Conservation (phyloP, 1,140 invertebrate genomes). For the Plectrocnemia conspersa region DNA sequence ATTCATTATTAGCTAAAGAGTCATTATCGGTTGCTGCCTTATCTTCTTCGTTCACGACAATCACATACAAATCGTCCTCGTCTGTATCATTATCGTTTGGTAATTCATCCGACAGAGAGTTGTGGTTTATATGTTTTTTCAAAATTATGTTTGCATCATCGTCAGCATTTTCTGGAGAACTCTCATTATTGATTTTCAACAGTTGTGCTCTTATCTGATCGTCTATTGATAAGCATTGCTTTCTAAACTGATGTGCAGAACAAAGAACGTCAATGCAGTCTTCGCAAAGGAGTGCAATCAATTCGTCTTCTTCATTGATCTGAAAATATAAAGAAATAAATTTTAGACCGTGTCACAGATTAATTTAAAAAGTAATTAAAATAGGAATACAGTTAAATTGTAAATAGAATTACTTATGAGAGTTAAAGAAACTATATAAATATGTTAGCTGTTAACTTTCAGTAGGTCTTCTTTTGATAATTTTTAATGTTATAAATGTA, state of each 20-base stretch:
- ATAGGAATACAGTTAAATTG: no score
- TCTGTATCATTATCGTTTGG: slow-evolving; percentile 13
- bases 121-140: no score
- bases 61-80: slow-evolving; percentile 28
- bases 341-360: no score
- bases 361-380: no score
- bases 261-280: slow-evolving; percentile 43
- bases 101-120: no score
- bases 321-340: no score
- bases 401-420: no score
- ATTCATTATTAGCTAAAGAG: no score
- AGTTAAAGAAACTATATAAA: no score
- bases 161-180: neutral
- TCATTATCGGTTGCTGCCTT: neutral
- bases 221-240: slow-evolving; percentile 47
- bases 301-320: slow-evolving; percentile 44
- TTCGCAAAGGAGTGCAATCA: slow-evolving; percentile 44
- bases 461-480: no score
- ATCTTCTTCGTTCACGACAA: slow-evolving; percentile 26
- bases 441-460: no score
- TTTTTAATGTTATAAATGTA: no score
- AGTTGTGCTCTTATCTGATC: slow-evolving; percentile 41
- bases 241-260: slow-evolving; percentile 46
- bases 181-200: neutral
- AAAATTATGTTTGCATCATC: neutral